Conservation (phyloP, 2,797 vertebrate genomes). For the Molossus alvarezi region DNA sequence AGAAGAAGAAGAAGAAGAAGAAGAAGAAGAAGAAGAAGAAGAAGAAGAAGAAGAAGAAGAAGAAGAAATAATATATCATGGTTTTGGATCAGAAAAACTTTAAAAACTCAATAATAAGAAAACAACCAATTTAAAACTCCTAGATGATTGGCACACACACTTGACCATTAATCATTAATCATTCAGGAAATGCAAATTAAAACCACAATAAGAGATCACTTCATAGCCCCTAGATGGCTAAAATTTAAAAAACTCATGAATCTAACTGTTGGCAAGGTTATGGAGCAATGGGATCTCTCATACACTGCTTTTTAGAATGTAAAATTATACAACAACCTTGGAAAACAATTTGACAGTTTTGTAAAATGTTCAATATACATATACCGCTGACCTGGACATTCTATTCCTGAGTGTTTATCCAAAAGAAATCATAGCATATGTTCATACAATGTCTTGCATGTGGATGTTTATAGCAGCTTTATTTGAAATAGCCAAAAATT, state of each 20-base stretch:
- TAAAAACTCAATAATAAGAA: neutral
- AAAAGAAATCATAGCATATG: neutral
- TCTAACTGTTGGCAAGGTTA: neutral
- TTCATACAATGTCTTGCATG: neutral
- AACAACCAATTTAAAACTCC: neutral
- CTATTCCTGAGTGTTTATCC: neutral
- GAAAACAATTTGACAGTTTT: neutral
- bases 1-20: too few relatives aligned
- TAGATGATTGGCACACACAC: neutral
- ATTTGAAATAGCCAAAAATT: neutral
- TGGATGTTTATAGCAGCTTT: neutral
- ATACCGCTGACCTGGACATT: neutral
- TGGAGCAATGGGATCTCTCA: neutral
- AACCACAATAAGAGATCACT: neutral
- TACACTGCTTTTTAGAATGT: neutral
- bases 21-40: too few relatives aligned
- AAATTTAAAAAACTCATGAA: neutral
- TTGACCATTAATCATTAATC: neutral
- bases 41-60: too few relatives aligned
- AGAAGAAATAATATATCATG: neutral
- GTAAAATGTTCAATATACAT: neutral
- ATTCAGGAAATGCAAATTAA: slow-evolving; percentile 5
- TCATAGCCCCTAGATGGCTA: neutral
- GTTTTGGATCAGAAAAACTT: neutral
- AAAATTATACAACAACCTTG: neutral